Evolutionary conservation across 2,797 vertebrate species (phyloP).

Genomic region (Xyrichtys novacula): DNA sequence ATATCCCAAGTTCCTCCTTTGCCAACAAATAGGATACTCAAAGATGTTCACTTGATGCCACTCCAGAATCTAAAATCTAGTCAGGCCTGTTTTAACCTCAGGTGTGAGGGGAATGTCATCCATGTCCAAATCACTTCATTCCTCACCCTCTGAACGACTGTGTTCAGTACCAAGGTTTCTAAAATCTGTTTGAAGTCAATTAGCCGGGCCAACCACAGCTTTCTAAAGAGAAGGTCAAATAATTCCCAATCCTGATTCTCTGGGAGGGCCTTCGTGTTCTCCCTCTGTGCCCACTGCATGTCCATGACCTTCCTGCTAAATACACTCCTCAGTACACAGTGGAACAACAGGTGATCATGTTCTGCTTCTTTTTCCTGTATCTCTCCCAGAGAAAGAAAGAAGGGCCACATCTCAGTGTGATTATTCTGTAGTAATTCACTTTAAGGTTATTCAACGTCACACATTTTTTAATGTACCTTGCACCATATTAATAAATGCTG

Average conservation of each 20-base stretch:
- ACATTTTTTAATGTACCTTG: too few relatives aligned
- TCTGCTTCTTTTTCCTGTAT: not conserved
- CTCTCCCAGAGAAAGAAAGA: not conserved
- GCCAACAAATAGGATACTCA: too few relatives aligned
- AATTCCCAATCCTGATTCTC: conserved; percentile 14
- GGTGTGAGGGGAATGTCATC: not conserved
- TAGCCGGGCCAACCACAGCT: conserved; percentile 22
- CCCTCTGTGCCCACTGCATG: not conserved
- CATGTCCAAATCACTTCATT: conserved; percentile 7
- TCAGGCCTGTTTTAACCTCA: conserved; percentile 6
- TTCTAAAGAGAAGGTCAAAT: conserved; percentile 34
- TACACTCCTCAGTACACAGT: conserved; percentile 20
- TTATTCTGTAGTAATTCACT: too few relatives aligned
- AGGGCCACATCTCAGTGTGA: not conserved
- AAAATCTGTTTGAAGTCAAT: conserved; percentile 36
- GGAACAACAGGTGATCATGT: conserved; percentile 12
- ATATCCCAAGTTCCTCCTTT: too few relatives aligned
- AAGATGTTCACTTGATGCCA: too few relatives aligned
- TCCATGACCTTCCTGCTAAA: conserved; percentile 20
- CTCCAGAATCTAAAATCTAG: conserved; percentile 3
- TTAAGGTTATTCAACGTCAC: too few relatives aligned
- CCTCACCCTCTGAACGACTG: not conserved
- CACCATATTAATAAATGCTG: too few relatives aligned
- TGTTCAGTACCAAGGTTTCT: conserved; percentile 10
- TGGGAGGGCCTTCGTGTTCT: conserved; percentile 1